phyloP scores from a whole-genome alignment of 2,888 invertebrate genomes.

The Diarsia dahlii region DNA sequence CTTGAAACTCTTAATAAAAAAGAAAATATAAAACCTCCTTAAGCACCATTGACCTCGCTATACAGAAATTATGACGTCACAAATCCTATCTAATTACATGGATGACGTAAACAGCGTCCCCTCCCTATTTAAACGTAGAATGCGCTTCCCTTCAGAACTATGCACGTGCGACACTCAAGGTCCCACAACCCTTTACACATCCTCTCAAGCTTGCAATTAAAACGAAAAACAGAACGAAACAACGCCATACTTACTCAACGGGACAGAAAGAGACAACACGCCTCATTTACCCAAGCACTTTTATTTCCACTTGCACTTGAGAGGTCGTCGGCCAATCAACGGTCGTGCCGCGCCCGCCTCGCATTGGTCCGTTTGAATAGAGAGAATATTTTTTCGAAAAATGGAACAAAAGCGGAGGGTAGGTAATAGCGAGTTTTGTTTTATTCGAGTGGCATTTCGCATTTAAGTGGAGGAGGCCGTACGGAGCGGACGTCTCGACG shows the following conservation, averaged over 20 bases:
- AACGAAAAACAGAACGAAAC: conserved; percentile 87
- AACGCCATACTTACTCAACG: conserved; percentile 71
- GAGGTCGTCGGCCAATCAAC: conserved; percentile 90
- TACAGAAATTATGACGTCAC: conserved; percentile 63
- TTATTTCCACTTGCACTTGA: conserved; percentile 88
- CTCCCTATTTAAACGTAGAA: conserved; percentile 86
- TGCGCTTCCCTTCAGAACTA: conserved; percentile 80
- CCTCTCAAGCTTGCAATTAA: conserved; percentile 90
- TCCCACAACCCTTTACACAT: conserved; percentile 89
- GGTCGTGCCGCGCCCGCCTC: conserved; percentile 85
- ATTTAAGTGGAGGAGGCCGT: conserved; percentile 85
- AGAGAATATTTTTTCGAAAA: conserved; percentile 86
- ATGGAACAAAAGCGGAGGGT: conserved; percentile 88
- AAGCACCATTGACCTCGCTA: conserved; percentile 67
- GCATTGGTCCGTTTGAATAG: conserved; percentile 90
- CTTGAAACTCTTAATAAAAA: conserved; percentile 38
- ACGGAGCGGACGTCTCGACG: conserved; percentile 85
- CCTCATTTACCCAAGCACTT: conserved; percentile 89
- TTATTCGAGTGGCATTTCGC: conserved; percentile 87
- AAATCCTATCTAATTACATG: conserved; percentile 70
- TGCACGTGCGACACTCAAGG: conserved; percentile 90
- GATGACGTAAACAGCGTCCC: conserved; percentile 81
- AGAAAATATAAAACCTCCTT: conserved; percentile 22
- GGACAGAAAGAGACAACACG: conserved; percentile 82
- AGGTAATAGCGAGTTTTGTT: conserved; percentile 90